Evolutionary conservation across 2,888 invertebrate genomes (phyloP), one percentile per base, ranked within the genome.

Genomic region (Carterocephalus palaemon): DNA sequence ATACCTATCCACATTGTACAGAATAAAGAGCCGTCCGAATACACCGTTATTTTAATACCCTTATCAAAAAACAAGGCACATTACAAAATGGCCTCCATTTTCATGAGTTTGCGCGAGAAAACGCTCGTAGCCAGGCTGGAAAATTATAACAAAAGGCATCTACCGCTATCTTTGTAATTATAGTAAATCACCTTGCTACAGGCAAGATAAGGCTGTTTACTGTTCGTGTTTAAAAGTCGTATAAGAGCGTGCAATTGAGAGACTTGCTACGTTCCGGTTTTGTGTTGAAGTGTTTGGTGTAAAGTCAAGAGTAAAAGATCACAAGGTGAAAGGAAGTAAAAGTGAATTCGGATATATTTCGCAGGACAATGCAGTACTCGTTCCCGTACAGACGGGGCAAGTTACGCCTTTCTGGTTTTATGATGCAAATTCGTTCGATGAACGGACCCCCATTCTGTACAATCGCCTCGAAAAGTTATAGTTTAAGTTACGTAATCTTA

Each of bases 101-200:
- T 80, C 82, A 78, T 76, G 80, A 83, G 81, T 82, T 82, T 76
- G 79, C 78, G 76, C 81, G 82, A 78, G 79, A 79, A 83, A 83
- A 72, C 70, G 76, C 70, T 78, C 78, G 78, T 75, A 77, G 75
- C 75, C 75, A 70, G 80, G 78, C 84, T 79, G 83, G 81, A 84
- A 86, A 86, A 85, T 86, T 85, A 85, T 85, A 85, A 85, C 85
- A 86, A 86, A 83, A 85, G 85, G 83, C 84, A 81, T 83, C 85
- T 76, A 81, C 79, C 83, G 86, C 86, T 88, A 88, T 88, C 88
- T 88, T 81, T 84, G 84, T 87, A 87, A 88, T 88, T 88, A 88
- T 85, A 82, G 82, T 85, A 85, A 84, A 85, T 85, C 85, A 85
- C 84, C 85, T 85, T 80, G 81, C 84, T 80, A 84, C 77, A 77